A percentile compares a stretch with the other conserved stretches of the same genome.
Conservation (phyloP, 92 coral and sea anemone genomes). For the Heliopora coerulea region DNA sequence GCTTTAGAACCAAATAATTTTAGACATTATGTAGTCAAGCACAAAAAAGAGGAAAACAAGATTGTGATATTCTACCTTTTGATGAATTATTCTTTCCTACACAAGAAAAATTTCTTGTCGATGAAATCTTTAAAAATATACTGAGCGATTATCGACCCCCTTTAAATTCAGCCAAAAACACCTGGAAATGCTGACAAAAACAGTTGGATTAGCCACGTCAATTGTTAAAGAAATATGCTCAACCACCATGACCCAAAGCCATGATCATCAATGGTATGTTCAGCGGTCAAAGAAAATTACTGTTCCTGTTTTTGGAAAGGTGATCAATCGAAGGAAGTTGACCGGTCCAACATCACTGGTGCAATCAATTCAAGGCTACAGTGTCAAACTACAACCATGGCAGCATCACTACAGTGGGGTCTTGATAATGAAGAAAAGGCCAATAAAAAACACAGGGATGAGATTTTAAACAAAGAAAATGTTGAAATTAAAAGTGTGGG, state of each 20-base stretch:
- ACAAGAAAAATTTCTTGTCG: too few species aligned
- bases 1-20: slow-evolving; percentile 11
- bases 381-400: background rate
- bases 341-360: slow-evolving; percentile 11
- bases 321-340: slow-evolving; percentile 35
- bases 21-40: slow-evolving; percentile 1
- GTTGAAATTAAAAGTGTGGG: slow-evolving; percentile 46
- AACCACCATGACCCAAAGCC: slow-evolving; percentile 7
- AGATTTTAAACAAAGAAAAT: slow-evolving; percentile 35
- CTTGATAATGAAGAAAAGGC: slow-evolving; percentile 46
- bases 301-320: slow-evolving; percentile 39
- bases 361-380: background rate
- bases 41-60: too few species aligned
- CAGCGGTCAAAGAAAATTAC: slow-evolving; percentile 1
- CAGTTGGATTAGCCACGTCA: too few species aligned
- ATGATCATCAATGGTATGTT: slow-evolving; percentile 24
- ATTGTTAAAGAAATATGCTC: too few species aligned
- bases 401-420: slow-evolving; percentile 52
- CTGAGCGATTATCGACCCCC: too few species aligned
- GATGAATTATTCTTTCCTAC: too few species aligned
- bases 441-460: slow-evolving; percentile 38
- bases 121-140: too few species aligned
- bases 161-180: too few species aligned
- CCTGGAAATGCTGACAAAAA: too few species aligned
- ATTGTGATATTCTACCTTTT: too few species aligned